These are phyloP conservation scores for Mustela erminea DNA, from an alignment of 2,797 vertebrate species.

Conservation along the genomic window DNA sequence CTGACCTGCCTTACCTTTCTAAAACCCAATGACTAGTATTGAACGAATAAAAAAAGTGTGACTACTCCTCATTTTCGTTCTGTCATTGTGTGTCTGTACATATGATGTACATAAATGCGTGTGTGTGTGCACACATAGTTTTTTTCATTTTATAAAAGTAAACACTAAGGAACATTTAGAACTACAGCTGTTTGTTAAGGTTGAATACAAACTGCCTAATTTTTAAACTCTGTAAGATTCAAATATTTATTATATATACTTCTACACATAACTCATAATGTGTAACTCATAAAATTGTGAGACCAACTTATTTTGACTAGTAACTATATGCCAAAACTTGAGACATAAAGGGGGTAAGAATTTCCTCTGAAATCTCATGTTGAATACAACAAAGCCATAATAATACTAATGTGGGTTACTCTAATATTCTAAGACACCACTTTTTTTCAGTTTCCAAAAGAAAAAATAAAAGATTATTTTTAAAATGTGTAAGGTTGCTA, in stretches of 20 bases:
- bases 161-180: neutral
- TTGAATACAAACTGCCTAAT: neutral
- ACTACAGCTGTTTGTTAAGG: neutral
- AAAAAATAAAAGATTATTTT: neutral
- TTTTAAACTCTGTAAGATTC: neutral
- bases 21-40: constrained; percentile 68
- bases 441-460: neutral
- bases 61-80: neutral
- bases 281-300: neutral
- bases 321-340: neutral
- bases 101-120: neutral
- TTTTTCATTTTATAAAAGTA: constrained; percentile 51
- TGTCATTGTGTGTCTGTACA: neutral
- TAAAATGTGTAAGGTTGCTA: neutral
- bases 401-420: neutral
- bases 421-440: neutral
- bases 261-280: neutral
- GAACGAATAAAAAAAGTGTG: constrained; percentile 68
- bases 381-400: neutral
- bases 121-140: neutral
- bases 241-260: neutral
- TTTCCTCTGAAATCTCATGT: neutral
- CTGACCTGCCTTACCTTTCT: constrained; percentile 74
- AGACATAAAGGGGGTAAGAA: neutral
- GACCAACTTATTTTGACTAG: neutral